phyloP scores from a whole-genome alignment of 2,888 invertebrate species.

The Yponomeuta cagnagella region DNA sequence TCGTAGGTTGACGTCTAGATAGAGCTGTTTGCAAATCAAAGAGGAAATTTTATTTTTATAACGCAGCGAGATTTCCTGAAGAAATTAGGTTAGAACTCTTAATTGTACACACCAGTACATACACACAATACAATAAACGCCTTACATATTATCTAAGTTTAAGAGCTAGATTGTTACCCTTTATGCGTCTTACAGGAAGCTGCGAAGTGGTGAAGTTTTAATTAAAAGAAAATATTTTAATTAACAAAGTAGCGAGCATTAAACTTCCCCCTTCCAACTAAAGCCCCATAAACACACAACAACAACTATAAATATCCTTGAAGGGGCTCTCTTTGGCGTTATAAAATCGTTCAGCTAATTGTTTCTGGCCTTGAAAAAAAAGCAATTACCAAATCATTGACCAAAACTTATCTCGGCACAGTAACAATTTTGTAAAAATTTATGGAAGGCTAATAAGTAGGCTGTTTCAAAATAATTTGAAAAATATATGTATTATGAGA shows the following conservation, averaged over 20 bases:
- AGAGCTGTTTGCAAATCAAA: background rate
- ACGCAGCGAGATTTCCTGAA: background rate
- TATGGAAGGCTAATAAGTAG: too few relatives aligned
- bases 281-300: slow-evolving; percentile 45
- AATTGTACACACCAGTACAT: too few relatives aligned
- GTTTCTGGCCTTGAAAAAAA: background rate
- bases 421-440: too few relatives aligned
- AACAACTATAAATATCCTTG: slow-evolving; percentile 51
- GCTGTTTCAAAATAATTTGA: too few relatives aligned
- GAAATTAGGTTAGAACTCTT: background rate
- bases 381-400: too few relatives aligned
- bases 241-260: slow-evolving; percentile 51
- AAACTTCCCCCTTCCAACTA: slow-evolving; percentile 37
- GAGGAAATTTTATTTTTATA: background rate
- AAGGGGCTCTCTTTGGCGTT: slow-evolving; percentile 37
- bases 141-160: too few relatives aligned
- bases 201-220: slow-evolving; percentile 34
- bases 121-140: too few relatives aligned
- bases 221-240: slow-evolving; percentile 58
- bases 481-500: too few relatives aligned
- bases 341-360: slow-evolving; percentile 33
- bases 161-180: background rate
- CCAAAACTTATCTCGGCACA: too few relatives aligned
- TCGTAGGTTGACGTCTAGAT: background rate
- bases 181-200: background rate